phyloP scores from a whole-genome alignment of 2,797 vertebrate genomes.

The Cyprinodon diabolis region DNA sequence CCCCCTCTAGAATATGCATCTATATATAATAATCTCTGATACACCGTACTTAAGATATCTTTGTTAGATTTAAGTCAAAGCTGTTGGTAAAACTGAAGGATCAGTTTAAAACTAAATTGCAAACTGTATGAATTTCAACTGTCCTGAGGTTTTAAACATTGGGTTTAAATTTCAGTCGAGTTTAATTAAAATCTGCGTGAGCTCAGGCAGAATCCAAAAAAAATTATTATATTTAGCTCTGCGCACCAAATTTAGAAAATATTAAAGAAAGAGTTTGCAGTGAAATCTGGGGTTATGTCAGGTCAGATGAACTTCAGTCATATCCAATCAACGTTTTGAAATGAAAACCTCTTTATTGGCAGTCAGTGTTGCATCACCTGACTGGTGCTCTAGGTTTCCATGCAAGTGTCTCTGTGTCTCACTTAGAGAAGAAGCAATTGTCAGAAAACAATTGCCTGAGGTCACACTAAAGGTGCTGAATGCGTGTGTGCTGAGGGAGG shows the following conservation, averaged over 20 bases:
- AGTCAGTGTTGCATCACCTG: background rate
- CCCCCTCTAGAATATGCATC: constrained; percentile 2
- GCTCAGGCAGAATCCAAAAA: background rate
- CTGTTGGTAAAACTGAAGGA: background rate
- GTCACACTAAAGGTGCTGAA: background rate
- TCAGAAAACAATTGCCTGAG: constrained; percentile 30
- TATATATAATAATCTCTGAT: background rate
- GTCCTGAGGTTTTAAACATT: background rate
- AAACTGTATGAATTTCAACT: background rate
- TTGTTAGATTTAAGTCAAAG: background rate
- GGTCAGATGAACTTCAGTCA: background rate
- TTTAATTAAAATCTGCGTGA: background rate
- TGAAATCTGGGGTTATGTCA: background rate
- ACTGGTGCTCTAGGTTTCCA: background rate
- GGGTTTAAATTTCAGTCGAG: background rate
- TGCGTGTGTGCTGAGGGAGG: background rate
- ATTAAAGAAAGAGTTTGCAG: background rate
- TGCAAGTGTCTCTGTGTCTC: constrained; percentile 47
- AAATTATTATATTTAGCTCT: background rate
- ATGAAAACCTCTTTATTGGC: background rate
- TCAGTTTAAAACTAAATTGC: background rate
- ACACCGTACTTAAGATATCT: too few relatives aligned
- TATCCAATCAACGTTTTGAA: background rate
- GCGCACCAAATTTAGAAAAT: background rate
- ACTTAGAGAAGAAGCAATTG: constrained; percentile 29